A percentile compares a stretch with the other conserved stretches of the same genome.
Evolutionary conservation across 2,888 invertebrate species (phyloP).

Genomic region (Saturnia pavonia): DNA sequence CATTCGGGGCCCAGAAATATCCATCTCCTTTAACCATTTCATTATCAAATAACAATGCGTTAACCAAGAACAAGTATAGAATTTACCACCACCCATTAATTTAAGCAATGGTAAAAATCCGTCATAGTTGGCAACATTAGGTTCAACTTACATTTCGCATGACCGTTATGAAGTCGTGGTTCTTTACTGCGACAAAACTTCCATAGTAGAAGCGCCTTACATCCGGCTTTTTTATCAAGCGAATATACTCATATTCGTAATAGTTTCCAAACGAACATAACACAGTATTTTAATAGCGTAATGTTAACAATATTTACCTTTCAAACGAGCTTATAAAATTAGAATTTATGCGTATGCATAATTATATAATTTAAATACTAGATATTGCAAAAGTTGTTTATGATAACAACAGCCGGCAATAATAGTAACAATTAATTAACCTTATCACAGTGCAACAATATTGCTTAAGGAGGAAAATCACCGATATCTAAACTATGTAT

Average conservation of each 20-base stretch:
- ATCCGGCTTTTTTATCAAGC: slow-evolving; percentile 13
- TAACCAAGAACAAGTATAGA: no score
- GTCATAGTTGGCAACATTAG: slow-evolving; percentile 9
- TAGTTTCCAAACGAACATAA: not conserved
- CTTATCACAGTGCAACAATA: slow-evolving; percentile 43
- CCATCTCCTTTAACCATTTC: no score
- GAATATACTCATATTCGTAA: not conserved
- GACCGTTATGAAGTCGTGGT: slow-evolving; percentile 10
- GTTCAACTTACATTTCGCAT: slow-evolving; percentile 1
- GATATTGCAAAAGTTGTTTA: not conserved
- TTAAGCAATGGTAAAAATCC: not conserved
- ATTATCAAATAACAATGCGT: no score
- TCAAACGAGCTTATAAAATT: not conserved
- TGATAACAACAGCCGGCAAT: slow-evolving; percentile 25
- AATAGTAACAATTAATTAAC: slow-evolving; percentile 45
- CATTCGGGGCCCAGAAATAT: no score
- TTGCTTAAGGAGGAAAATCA: slow-evolving; percentile 51
- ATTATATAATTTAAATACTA: not conserved
- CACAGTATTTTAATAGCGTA: not conserved
- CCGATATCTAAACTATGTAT: slow-evolving; percentile 23
- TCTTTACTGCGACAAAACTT: not conserved
- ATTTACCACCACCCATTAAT: not conserved
- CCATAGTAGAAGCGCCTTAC: slow-evolving; percentile 3
- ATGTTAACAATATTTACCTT: not conserved
- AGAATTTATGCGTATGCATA: not conserved